These are phyloP conservation scores for Acanthopagrus latus DNA, from an alignment of 2,797 vertebrate genomes.

Conservation along the genomic window DNA sequence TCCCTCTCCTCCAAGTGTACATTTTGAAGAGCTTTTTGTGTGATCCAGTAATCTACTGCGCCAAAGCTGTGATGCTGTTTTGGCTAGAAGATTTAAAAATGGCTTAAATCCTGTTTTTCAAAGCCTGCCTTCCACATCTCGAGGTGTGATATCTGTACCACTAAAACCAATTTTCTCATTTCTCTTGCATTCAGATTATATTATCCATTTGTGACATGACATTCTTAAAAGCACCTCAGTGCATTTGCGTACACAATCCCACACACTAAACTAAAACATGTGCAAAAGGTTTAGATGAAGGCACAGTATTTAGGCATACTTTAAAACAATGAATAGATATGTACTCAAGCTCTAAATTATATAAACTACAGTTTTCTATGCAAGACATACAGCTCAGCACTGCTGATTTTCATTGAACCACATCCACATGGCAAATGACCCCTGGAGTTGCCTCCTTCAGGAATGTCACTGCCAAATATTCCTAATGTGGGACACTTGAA, in stretches of 20 bases:
- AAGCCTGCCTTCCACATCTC: slow-evolving; percentile 20
- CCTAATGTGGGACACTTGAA: neutral
- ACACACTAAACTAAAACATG: neutral
- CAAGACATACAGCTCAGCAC: neutral
- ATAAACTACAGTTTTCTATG: neutral
- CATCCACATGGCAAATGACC: slow-evolving; percentile 8
- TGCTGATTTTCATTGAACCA: slow-evolving; percentile 6
- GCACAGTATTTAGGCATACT: neutral
- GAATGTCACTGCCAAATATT: neutral
- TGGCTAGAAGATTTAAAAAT: slow-evolving; percentile 47
- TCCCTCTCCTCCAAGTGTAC: slow-evolving; percentile 30
- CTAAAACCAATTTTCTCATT: slow-evolving; percentile 16
- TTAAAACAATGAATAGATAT: neutral
- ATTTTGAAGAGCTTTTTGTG: slow-evolving; percentile 61
- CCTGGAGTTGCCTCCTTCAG: slow-evolving; percentile 11
- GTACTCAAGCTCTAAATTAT: slow-evolving; percentile 3
- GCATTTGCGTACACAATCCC: neutral
- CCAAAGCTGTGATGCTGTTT: slow-evolving; percentile 55
- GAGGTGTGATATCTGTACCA: slow-evolving; percentile 34
- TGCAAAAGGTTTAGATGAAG: neutral
- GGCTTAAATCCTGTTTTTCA: slow-evolving; percentile 22
- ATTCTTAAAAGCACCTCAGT: neutral
- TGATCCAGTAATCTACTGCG: slow-evolving; percentile 42
- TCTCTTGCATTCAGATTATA: slow-evolving; percentile 15
- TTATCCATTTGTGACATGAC: neutral